Base-by-base conservation (phyloP, 2,888 invertebrate species). In the Lasioglossum vierecki region DNA sequence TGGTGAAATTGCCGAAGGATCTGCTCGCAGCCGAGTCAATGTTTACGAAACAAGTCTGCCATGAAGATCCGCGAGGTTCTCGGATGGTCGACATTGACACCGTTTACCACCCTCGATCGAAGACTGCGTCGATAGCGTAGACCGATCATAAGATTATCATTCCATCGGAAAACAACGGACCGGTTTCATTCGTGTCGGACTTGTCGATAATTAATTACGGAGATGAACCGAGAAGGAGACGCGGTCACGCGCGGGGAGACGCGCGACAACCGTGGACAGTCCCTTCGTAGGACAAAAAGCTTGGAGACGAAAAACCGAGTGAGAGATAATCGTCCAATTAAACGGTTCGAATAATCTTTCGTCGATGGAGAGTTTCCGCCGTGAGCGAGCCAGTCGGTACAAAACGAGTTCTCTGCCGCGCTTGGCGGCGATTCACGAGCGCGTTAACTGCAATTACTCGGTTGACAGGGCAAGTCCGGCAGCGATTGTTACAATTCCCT, bases 401-500 rank as follows among this genome's bases (percentile, higher is more conserved):
- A 49, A 79, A 88, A 84, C 86, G 63, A 75, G 88, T 89, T 88
- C 73, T 82, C 53, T 4, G 49, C 74, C 72, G 78, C 75, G 84
- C 26, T 57, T 4, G 39, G 70, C 49, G 63, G 63, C 83, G 84
- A 63, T 83, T 87, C 86, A 85, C 83, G 79, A 77, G 81, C 81
- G 82, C 86, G 83, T 84, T 78, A 79, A 72, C 63, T 22, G 84
- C 78, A 83, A 84, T 84, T 82, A 82, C 75, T 30, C 84, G 79
- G 83, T 83, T 83, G 84, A 84, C 84, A 79, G 79, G 83, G 70
- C 70, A n/a, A 68, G 68, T 63, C 63, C 63, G 63, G 30, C 44
- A 53, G 75, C 79, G 71, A 82, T 85, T 83, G 88, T 88, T 88
- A 83, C 83, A 83, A 88, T 90, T 90, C 90, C 87, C 76, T 80